Evolutionary conservation across 2,888 invertebrate species (phyloP).

Genomic region (Bembecia ichneumoniformis): DNA sequence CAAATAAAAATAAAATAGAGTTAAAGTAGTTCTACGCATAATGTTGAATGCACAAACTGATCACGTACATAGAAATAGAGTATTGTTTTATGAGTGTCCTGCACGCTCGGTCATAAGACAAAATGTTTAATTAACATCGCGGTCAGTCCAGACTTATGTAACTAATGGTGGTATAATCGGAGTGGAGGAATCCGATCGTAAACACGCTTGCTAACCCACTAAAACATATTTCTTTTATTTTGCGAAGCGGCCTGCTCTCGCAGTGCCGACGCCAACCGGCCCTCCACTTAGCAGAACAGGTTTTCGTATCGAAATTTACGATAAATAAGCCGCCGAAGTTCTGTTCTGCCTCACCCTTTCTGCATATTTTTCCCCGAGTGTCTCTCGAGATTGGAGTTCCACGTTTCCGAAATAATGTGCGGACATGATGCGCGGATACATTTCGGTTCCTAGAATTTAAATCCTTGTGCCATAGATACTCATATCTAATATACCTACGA

Average conservation of each 20-base stretch:
- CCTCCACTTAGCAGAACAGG: conserved; percentile 55
- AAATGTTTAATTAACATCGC: conserved; percentile 50
- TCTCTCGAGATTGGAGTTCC: conserved; percentile 17
- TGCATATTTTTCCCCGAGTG: conserved; percentile 38
- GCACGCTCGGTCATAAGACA: conserved; percentile 23
- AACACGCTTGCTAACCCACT: conserved; percentile 70
- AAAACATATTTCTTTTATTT: conserved; percentile 72
- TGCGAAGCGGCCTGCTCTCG: conserved; percentile 46
- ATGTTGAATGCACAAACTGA: too few species aligned
- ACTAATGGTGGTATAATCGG: conserved; percentile 62
- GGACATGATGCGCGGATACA: background rate
- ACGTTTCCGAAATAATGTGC: conserved; percentile 12
- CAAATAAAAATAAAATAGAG: too few species aligned
- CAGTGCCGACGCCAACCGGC: conserved; percentile 28
- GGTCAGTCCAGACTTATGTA: conserved; percentile 49
- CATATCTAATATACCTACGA: too few species aligned
- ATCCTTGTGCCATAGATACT: too few species aligned
- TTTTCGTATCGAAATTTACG: conserved; percentile 58
- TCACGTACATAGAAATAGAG: too few species aligned
- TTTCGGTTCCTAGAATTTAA: background rate
- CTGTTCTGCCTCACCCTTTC: conserved; percentile 25
- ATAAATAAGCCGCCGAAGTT: conserved; percentile 45
- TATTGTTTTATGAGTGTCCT: too few species aligned
- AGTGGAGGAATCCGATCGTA: conserved; percentile 58
- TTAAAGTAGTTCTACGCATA: too few species aligned